These are phyloP conservation scores for Colostygia pectinataria DNA, from an alignment of 2,888 invertebrate genomes.

Conservation along the genomic window DNA sequence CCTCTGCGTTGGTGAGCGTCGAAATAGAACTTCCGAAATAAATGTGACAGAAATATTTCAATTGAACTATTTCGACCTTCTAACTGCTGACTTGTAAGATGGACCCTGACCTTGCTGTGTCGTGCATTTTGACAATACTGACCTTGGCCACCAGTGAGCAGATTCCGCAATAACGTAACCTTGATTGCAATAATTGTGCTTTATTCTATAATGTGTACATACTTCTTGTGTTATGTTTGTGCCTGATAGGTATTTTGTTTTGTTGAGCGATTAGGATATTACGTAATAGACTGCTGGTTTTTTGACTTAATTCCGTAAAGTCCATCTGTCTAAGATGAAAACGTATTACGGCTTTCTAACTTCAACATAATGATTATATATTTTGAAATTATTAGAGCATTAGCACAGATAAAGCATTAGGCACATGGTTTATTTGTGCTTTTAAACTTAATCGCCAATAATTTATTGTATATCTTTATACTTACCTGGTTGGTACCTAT, in stretches of 20 bases:
- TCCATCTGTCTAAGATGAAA: too few relatives aligned
- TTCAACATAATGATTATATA: too few relatives aligned
- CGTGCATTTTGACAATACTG: slow-evolving; percentile 41
- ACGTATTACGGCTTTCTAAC: too few relatives aligned
- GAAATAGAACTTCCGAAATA: slow-evolving; percentile 29
- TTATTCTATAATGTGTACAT: slow-evolving; percentile 2
- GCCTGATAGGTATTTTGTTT: not conserved
- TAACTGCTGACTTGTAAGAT: slow-evolving; percentile 30
- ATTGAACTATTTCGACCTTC: slow-evolving; percentile 29
- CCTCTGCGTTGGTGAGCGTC: slow-evolving; percentile 25
- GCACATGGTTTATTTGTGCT: too few relatives aligned
- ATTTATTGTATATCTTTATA: too few relatives aligned
- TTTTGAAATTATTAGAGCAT: too few relatives aligned
- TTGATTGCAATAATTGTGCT: slow-evolving; percentile 28
- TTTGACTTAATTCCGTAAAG: too few relatives aligned
- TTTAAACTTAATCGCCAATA: too few relatives aligned
- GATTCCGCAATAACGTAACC: slow-evolving; percentile 30
- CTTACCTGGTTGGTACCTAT: too few relatives aligned
- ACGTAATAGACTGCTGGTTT: too few relatives aligned
- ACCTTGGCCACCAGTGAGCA: slow-evolving; percentile 35
- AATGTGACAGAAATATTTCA: slow-evolving; percentile 24
- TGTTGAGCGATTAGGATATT: too few relatives aligned
- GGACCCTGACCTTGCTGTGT: slow-evolving; percentile 43
- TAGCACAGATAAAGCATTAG: too few relatives aligned
- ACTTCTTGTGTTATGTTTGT: not conserved